A percentile compares a stretch with the other conserved stretches of the same genome.
phyloP scores from a whole-genome alignment of 2,888 invertebrate species.

The Calameuta filiformis region DNA sequence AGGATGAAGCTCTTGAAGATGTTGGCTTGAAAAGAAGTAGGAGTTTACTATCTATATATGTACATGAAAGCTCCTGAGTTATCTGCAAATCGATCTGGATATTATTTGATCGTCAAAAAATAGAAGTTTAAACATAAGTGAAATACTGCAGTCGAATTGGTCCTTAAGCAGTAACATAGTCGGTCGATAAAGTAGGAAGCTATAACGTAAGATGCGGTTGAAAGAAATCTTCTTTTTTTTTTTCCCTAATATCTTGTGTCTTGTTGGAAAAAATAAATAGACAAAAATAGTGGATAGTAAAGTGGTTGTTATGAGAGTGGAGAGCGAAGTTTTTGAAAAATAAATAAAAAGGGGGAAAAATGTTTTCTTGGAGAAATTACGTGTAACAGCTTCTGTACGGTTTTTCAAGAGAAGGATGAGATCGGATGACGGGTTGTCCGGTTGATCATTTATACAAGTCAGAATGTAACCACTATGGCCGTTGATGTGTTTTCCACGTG shows the following conservation, averaged over 20 bases:
- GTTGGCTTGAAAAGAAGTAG: not conserved
- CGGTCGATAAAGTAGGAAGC: not conserved
- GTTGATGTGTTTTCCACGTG: slow-evolving; percentile 33
- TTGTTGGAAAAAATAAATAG: not conserved
- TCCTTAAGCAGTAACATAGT: not conserved
- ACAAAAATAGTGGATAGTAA: not conserved
- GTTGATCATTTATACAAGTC: slow-evolving; percentile 41
- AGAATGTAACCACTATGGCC: slow-evolving; percentile 35
- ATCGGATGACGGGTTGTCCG: not conserved
- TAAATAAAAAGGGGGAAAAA: not conserved
- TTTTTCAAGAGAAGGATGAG: not conserved
- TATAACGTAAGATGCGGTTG: no score
- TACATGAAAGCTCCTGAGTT: not conserved
- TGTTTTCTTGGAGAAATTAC: not conserved
- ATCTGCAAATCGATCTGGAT: not conserved
- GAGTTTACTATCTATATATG: not conserved
- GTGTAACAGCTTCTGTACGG: not conserved
- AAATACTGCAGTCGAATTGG: not conserved
- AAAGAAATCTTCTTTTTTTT: no score
- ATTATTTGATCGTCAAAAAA: not conserved
- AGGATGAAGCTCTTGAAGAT: not conserved
- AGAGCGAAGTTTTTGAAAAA: not conserved
- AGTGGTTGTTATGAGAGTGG: not conserved
- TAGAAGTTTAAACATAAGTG: not conserved
- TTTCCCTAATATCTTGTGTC: no score